Percentiles rank a stretch among this genome's conserved stretches.
Conservation (phyloP, 2,797 vertebrate species). For the Sitta carolinensis region DNA sequence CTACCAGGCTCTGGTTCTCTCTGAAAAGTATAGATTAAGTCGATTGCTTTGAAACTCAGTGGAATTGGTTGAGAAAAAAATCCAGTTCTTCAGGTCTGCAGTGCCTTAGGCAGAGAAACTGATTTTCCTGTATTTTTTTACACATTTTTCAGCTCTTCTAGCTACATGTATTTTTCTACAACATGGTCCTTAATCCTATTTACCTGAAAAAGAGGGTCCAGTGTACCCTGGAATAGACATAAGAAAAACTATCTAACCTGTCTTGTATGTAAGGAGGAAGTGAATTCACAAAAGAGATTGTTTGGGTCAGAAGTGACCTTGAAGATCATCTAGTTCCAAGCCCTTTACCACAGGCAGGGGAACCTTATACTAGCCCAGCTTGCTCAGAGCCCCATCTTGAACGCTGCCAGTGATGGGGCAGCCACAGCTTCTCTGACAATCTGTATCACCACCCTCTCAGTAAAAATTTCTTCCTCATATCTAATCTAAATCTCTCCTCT, state of each 20-base stretch:
- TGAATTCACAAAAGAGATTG: neutral
- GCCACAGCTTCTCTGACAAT: neutral
- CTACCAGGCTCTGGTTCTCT: neutral
- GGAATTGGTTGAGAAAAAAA: neutral
- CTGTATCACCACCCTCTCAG: neutral
- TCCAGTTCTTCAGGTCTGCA: neutral
- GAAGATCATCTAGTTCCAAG: neutral
- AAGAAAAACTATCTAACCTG: neutral
- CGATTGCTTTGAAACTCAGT: neutral
- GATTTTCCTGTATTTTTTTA: neutral
- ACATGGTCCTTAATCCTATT: neutral
- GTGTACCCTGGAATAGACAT: neutral
- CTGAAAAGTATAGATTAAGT: neutral
- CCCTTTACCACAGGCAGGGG: neutral
- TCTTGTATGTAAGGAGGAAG: neutral
- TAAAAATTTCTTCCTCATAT: neutral
- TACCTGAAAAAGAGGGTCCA: neutral
- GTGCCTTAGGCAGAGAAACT: neutral
- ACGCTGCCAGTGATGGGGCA: neutral
- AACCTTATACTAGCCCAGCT: neutral
- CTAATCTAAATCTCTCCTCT: neutral
- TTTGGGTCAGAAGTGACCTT: neutral
- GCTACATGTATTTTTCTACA: neutral
- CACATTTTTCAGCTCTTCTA: neutral
- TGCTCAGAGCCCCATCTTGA: neutral